Percentiles rank a stretch among this genome's conserved stretches.
Conservation (phyloP, 2,113 vertebrate genomes). For the Atrichornis clamosus region DNA sequence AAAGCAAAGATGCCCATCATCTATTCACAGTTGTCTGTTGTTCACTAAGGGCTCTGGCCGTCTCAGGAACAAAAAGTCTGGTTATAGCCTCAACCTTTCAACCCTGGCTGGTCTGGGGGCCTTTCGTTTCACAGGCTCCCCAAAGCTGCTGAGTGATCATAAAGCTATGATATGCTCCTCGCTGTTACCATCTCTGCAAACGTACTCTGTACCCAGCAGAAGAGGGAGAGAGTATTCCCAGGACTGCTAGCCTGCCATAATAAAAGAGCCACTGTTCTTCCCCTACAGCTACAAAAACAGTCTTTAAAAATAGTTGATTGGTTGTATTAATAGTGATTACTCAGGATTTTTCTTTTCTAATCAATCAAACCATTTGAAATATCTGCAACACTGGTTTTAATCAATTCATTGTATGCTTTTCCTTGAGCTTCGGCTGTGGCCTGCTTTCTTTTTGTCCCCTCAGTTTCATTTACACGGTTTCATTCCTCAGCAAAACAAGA, state of each 20-base stretch:
- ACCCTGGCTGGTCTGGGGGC: background rate
- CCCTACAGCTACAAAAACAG: background rate
- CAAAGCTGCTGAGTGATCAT: slow-evolving; percentile 24
- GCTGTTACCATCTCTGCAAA: slow-evolving; percentile 37
- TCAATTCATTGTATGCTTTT: background rate
- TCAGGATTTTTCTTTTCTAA: background rate
- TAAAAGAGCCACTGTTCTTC: slow-evolving; percentile 21
- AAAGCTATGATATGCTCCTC: slow-evolving; percentile 1
- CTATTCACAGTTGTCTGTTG: slow-evolving; percentile 47
- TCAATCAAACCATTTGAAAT: background rate
- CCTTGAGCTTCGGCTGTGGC: background rate
- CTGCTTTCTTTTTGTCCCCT: background rate
- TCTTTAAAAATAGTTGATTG: background rate
- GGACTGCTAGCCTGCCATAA: background rate
- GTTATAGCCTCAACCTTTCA: slow-evolving; percentile 26
- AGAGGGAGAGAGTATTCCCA: background rate
- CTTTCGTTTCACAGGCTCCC: slow-evolving; percentile 48
- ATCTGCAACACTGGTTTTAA: background rate
- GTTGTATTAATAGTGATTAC: background rate
- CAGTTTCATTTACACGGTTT: background rate
- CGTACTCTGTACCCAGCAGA: background rate
- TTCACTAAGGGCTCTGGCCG: slow-evolving; percentile 15
- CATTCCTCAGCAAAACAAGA: background rate
- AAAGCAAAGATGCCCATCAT: slow-evolving; percentile 58
- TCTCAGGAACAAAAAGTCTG: slow-evolving; percentile 43